Evolutionary conservation across 2,113 vertebrate species (phyloP), one percentile per base, ranked within the genome.

Genomic region (Naja naja): DNA sequence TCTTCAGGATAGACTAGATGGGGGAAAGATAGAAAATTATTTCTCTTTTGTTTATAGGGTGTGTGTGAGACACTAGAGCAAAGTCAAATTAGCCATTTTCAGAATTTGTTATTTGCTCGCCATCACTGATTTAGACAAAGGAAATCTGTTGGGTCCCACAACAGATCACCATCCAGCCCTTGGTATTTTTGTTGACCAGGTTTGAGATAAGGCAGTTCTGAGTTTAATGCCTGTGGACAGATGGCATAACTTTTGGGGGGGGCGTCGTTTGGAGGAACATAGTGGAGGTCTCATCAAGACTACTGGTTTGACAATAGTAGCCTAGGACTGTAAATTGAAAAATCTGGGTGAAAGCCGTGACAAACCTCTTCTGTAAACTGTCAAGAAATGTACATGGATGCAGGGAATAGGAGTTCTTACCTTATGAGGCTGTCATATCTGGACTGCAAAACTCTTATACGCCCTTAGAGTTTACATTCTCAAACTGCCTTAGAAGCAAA

Each of bases 401-500:
- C 69, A 39, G 5, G 20, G 69, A 39, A 74, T 18, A 74, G n/a
- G 64, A 81, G 16, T 39, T 34, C n/a, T 18, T 74, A 74, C 69
- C 69, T 39, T 81, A 39, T 39, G 22, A 81, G 69, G 16, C 4
- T 81, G 69, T 18, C 16, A 39, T 81, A 81, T 81, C 16, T 39
- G 69, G 34, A 20, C 34, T 20, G 69, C 5, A 81, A 39, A 39
- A 81, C n/a, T 81, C 74, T 81, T 81, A 43, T 43, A 3, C 34
- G 7, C 34, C 7, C 43, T 81, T 22, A 81, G 34, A 43, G 74
- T 43, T 43, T 43, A 81, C 74, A 81, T 18, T 81, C 34, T 81
- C 39, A 43, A 81, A 22, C 74, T 43, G 94, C 93, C 94, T 95
- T 95, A 97, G 92, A 30, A 39, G 93, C 27, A 96, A 85, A 94